Base-by-base conservation (phyloP, 2,888 invertebrate genomes). In the Pegoplata infirma region DNA sequence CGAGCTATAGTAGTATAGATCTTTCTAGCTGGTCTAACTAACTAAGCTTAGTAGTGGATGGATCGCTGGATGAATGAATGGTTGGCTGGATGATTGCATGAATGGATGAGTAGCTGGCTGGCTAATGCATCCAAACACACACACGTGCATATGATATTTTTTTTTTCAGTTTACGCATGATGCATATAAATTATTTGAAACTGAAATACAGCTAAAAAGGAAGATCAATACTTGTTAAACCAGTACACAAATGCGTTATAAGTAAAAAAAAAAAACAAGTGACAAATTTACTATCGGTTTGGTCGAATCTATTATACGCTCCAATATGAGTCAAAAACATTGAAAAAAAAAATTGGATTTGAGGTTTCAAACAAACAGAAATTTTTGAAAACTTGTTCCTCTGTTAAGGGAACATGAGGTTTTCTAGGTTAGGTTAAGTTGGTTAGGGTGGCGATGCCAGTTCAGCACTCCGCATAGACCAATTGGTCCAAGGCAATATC, bases 141-240 rank as follows among this genome's bases (percentile, higher is more conserved):
- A 63, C 68, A 76, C 75, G 69, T 76, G 68, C 69, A 49, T 55
- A 36, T 56, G 77, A 58, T 76, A 71, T 23, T 40, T 44, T 49
- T 19, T 32, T 12, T 40, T 40, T 76, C 80, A 69, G 53, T 55
- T 67, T 82, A 85, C 87, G 86, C 85, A 87, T 83, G 81, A 82
- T 81, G 85, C 85, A 86, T 86, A 87, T 83, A 85, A 87, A 87
- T 87, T 61, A 66, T 64, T 68, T 32, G 16, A n/a, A 73, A 68
- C 59, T 61, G 14, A 56, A 58, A 36, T 58, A 28, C 25, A 28
- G 58, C 59, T 56, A 75, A 75, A 79, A 79, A 80, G 80, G 80
- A 72, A 73, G 76, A 81, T 80, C 79, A 61, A 80, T 73, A 76
- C 80, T 80, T 76, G 64, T 76, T 59, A 17, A 80, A 76, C 76